Evolutionary conservation across 2,113 vertebrate genomes (phyloP), one percentile per base, ranked within the genome.

Genomic region (Rhagologus leucostigma): DNA sequence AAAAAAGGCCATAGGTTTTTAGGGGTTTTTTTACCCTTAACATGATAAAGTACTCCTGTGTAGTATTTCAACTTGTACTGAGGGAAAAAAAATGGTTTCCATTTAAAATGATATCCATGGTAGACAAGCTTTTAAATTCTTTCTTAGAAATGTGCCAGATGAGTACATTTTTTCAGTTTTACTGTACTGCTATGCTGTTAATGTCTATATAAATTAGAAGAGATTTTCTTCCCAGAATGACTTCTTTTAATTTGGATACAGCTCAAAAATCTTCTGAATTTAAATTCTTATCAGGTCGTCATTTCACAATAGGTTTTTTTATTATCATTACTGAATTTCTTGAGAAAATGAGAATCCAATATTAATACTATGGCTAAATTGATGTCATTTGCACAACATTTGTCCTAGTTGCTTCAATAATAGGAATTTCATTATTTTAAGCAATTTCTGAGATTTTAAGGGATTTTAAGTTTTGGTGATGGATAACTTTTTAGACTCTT

Each of bases 401-500:
- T 94, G 17, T 79, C 19, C n/a, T 32, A 71, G 32, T 64, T 68
- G 17, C 11, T 80, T 86, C 33, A 59, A 2, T 52, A 86, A 71
- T 27, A 59, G 6, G 7, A 55, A 87, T 65, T 90, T 85, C 29
- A 85, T 77, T 85, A 85, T 65, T 94, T 87, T 78, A 93, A 92
- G 39, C 6, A 85, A 52, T 79, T 59, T 6, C 5, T 74, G 78
- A 46, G 8, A 32, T 83, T 86, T 81, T 85, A 79, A 80, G 37
- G 15, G 41, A 89, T n/a, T n/a, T n/a, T n/a, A n/a, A 32, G 26
- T 80, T 92, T 74, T 80, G 19, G 10, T 68, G 33, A 30, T 60
- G 15, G 22, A 19, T 69, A 81, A 44, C 7, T 79, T 82, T 60
- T 62, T 29, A 76, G 46, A 60, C 8, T 42, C 41, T 65, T 95